These are phyloP conservation scores for Anguilla rostrata DNA, from an alignment of 2,113 vertebrate species.

Conservation along the genomic window DNA sequence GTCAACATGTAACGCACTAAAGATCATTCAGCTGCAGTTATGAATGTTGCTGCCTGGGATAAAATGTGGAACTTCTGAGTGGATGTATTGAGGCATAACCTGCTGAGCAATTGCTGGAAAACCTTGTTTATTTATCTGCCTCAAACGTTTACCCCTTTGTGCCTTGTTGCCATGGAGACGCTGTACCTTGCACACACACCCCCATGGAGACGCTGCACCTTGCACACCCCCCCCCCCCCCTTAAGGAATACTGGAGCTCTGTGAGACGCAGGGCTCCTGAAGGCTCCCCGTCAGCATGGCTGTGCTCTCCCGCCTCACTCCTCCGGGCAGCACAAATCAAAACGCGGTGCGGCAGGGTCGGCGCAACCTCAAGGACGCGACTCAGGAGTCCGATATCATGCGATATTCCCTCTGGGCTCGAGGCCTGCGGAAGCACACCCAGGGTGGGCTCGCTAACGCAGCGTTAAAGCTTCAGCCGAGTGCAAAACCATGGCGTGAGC, in stretches of 20 bases:
- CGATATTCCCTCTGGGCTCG: not conserved
- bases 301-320: not conserved
- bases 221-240: not conserved
- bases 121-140: too few species aligned
- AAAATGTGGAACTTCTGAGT: not conserved
- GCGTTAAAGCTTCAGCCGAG: not conserved
- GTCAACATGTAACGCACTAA: not conserved
- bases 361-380: not conserved
- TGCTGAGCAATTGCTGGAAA: not conserved
- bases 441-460: not conserved
- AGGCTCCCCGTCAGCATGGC: not conserved
- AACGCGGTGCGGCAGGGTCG: not conserved
- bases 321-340: not conserved
- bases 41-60: not conserved
- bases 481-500: not conserved
- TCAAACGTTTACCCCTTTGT: not conserved
- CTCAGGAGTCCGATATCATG: not conserved
- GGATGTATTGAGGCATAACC: not conserved
- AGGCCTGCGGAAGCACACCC: not conserved
- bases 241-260: not conserved
- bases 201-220: conserved; percentile 9
- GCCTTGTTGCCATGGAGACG: conserved; percentile 19
- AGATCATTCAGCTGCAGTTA: not conserved
- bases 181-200: not conserved
- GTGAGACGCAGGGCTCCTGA: not conserved